Conservation (phyloP, 1,140 invertebrate genomes). For the Plectrocnemia conspersa region DNA sequence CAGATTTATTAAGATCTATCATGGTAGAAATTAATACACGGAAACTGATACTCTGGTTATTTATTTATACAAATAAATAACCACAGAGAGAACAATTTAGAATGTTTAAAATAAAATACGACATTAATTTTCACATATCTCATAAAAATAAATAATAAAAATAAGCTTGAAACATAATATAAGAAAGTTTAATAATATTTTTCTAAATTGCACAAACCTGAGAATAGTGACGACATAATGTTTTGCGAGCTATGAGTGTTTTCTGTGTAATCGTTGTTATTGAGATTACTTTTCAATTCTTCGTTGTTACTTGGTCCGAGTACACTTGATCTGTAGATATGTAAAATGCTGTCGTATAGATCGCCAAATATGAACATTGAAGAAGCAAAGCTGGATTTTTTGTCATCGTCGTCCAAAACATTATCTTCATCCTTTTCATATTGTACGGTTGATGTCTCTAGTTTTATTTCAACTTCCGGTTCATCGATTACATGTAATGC, state of each 20-base stretch:
- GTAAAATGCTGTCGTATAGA: constrained; percentile 8
- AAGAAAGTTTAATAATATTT: no score
- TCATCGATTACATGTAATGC: not conserved
- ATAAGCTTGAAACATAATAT: no score
- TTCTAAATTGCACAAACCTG: constrained; percentile 30
- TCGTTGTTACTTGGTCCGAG: constrained; percentile 5
- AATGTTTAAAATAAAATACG: no score
- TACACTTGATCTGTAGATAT: constrained; percentile 6
- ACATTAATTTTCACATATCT: no score
- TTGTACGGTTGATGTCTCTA: no score
- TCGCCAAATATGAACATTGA: not conserved
- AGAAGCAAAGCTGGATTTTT: constrained; percentile 8
- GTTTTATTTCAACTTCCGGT: no score
- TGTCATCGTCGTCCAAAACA: not conserved
- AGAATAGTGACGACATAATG: constrained; percentile 25
- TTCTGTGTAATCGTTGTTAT: constrained; percentile 10
- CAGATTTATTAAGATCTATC: no score
- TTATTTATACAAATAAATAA: no score
- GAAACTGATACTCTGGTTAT: no score
- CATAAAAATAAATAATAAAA: no score
- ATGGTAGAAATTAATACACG: no score
- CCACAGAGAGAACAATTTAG: no score
- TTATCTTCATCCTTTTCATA: constrained; percentile 1
- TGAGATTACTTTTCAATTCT: constrained; percentile 3
- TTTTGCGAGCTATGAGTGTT: constrained; percentile 6